phyloP scores from a whole-genome alignment of 35 echinoderm and acorn worm genomes.

The Strongylocentrotus purpuratus region DNA sequence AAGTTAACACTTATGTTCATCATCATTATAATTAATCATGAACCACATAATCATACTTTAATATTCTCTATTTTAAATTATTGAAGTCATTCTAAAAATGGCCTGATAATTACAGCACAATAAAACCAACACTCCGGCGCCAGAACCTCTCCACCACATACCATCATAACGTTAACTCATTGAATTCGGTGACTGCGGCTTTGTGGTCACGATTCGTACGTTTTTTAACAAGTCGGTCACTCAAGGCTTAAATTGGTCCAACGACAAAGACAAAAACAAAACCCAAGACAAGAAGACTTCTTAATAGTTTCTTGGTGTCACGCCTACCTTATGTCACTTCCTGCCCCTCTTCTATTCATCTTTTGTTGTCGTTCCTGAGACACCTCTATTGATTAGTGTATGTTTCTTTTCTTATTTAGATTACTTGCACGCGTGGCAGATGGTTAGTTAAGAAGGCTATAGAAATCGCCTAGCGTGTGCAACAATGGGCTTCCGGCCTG shows the following conservation, averaged over 20 bases:
- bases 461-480: background rate
- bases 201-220: background rate
- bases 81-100: too few relatives aligned
- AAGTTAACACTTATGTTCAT: too few relatives aligned
- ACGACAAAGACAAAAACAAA: background rate
- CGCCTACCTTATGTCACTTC: background rate
- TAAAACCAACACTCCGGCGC: background rate
- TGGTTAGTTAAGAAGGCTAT: background rate
- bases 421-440: background rate
- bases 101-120: too few relatives aligned
- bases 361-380: background rate
- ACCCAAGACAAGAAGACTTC: background rate
- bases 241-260: background rate
- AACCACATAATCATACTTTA: too few relatives aligned
- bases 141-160: background rate
- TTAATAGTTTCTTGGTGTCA: background rate
- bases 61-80: too few relatives aligned
- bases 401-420: background rate
- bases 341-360: background rate
- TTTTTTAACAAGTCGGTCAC: background rate
- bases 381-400: background rate
- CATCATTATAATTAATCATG: too few relatives aligned
- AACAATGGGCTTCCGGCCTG: background rate
- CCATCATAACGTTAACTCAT: background rate
- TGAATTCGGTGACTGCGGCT: background rate